These are phyloP conservation scores for Drosophila leontia DNA, from an alignment of 1,140 invertebrate genomes.

Conservation along the genomic window DNA sequence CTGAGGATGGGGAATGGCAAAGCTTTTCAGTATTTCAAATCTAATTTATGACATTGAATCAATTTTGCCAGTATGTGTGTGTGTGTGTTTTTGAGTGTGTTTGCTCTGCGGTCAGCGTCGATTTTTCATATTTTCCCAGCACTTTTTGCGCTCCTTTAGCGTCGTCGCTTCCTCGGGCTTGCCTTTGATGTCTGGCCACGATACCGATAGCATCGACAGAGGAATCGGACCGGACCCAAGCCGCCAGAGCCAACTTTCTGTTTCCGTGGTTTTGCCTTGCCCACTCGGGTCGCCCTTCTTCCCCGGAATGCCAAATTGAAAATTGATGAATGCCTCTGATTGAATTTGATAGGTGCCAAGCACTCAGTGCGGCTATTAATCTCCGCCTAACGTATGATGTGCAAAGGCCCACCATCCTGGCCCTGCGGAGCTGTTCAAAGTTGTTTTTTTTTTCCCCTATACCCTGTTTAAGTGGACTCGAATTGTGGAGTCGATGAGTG, in stretches of 20 bases:
- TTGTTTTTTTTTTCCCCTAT: not conserved
- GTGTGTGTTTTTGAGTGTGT: slow-evolving; percentile 33
- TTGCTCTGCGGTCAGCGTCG: slow-evolving; percentile 72
- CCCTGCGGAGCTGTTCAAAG: not conserved
- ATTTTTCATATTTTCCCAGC: slow-evolving; percentile 79
- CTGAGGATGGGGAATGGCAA: slow-evolving; percentile 23
- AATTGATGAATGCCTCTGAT: slow-evolving; percentile 84
- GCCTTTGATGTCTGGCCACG: slow-evolving; percentile 70
- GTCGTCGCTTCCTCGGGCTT: slow-evolving; percentile 25
- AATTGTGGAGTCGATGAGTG: slow-evolving; percentile 9
- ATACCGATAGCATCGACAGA: slow-evolving; percentile 22
- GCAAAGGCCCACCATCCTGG: slow-evolving; percentile 15
- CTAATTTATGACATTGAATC: slow-evolving; percentile 84
- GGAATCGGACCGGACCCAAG: slow-evolving; percentile 65
- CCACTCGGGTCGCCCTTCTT: slow-evolving; percentile 11
- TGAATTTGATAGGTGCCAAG: slow-evolving; percentile 83
- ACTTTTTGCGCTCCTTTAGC: slow-evolving; percentile 59
- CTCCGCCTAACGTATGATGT: slow-evolving; percentile 75
- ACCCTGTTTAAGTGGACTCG: slow-evolving; percentile 5
- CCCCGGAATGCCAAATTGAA: slow-evolving; percentile 77
- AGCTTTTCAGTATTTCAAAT: slow-evolving; percentile 81
- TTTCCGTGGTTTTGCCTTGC: slow-evolving; percentile 55
- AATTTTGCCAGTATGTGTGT: slow-evolving; percentile 55
- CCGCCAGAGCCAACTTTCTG: slow-evolving; percentile 45
- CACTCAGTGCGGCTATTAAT: slow-evolving; percentile 82